Evolutionary conservation across 1,140 invertebrate genomes (phyloP).

Genomic region (Panagrolaimus sp.): DNA sequence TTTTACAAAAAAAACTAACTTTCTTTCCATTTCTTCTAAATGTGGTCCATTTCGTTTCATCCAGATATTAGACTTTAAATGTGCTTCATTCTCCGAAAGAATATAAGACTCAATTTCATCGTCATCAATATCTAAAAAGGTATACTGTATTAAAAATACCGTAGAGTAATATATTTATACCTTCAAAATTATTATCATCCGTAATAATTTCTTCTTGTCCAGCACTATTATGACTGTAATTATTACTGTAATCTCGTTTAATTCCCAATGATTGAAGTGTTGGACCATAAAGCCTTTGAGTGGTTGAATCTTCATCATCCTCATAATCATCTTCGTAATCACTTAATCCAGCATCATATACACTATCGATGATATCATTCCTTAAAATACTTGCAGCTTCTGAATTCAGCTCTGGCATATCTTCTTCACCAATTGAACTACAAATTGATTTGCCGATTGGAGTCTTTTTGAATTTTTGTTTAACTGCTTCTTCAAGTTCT

Average conservation of each 20-base stretch:
- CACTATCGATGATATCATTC: slow-evolving; percentile 45
- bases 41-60: slow-evolving; percentile 51
- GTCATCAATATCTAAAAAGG: slow-evolving; percentile 48
- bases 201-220: slow-evolving; percentile 8
- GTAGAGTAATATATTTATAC: slow-evolving; percentile 25
- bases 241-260: background rate
- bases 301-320: slow-evolving; percentile 15
- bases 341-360: slow-evolving; percentile 36
- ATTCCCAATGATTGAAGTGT: slow-evolving; percentile 48
- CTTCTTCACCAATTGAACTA: slow-evolving; percentile 25
- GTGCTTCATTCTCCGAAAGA: slow-evolving; percentile 44
- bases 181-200: slow-evolving; percentile 40
- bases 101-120: slow-evolving; percentile 57
- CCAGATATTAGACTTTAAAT: slow-evolving; percentile 52
- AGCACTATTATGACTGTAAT: background rate
- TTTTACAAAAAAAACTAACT: slow-evolving; percentile 27
- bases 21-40: slow-evolving; percentile 46
- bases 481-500: slow-evolving; percentile 49
- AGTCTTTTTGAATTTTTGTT: slow-evolving; percentile 47
- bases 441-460: slow-evolving; percentile 46
- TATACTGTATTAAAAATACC: background rate
- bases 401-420: slow-evolving; percentile 32
- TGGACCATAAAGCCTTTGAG: slow-evolving; percentile 29
- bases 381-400: slow-evolving; percentile 29
- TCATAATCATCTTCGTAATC: slow-evolving; percentile 23